Base-by-base conservation (phyloP, 2,888 invertebrate genomes). In the Heliconius cydno region DNA sequence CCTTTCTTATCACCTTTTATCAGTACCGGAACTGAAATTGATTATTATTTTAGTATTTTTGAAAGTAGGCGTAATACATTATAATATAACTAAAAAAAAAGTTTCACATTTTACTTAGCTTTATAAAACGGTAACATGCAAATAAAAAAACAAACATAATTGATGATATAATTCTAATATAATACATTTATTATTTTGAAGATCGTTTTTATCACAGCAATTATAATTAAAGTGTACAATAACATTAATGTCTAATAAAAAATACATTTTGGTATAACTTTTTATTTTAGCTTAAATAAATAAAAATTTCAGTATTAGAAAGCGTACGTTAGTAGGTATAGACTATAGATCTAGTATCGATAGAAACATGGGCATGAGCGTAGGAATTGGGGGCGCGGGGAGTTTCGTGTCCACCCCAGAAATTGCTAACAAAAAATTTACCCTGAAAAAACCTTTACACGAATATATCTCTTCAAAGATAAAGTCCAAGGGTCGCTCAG, bases 1-100 rank as follows among this genome's bases (percentile, higher is more conserved):
- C 90, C 90, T 78, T 91, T 94, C 82, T 91, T 92, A 70, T 89
- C 86, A 0, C 87, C 85, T 79, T 92, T 94, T 81, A 95, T 87
- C 3, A 95, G 83, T 1, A 94, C 91, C 3, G 76, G 78, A 46
- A 4, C 78, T 80, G 78, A 68, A 78, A 78, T 25, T n/a, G 34
- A 73, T 30, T 12, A 38, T 38, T 25, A 38, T 15, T 22, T 74
- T 34, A 57, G 57, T 57, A 57, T 28, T 30, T 72, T 30, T 19
- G 3, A 28, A 25, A 1, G 13, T 63, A n/a, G 4, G n/a, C 10
- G 3, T 25, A 28, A 65, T 15, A 65, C 6, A 13, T 28, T 28
- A 15, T 13, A 28, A 19, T 65, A 22, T 7, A 7, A 22, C 7
- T 22, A 22, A 52, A 52, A 22, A 52, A 52, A 52, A 52, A 52